Percentiles rank a stretch among this genome's conserved stretches.
These are phyloP conservation scores for Sinocyclocheilus rhinocerous DNA, from an alignment of 2,113 vertebrate genomes.

Conservation along the genomic window DNA sequence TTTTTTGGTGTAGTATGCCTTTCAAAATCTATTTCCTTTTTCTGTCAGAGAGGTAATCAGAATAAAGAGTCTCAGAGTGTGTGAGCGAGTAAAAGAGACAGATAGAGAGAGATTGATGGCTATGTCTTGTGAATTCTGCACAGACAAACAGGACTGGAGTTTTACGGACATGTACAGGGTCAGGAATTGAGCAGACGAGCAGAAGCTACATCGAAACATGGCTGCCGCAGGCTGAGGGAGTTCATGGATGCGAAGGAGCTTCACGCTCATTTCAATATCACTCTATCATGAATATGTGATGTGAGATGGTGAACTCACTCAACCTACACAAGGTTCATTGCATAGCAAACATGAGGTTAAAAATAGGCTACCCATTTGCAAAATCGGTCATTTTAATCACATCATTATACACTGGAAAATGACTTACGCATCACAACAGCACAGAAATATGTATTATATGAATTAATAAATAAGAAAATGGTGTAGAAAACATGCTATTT, in stretches of 20 bases:
- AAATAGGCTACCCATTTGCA: not conserved
- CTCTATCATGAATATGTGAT: not conserved
- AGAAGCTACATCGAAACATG: conserved; percentile 5
- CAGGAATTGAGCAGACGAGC: conserved; percentile 18
- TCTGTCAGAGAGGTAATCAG: not conserved
- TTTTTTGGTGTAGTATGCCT: not conserved
- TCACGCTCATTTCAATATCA: not conserved
- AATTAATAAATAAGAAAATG: not conserved
- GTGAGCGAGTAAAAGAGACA: conserved; percentile 8
- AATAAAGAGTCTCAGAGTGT: conserved; percentile 4
- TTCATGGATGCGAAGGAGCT: not conserved
- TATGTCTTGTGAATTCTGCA: conserved; percentile 29
- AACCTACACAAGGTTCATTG: not conserved
- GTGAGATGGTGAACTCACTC: not conserved
- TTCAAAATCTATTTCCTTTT: not conserved
- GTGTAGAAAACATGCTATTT: too few relatives aligned
- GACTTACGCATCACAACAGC: not conserved
- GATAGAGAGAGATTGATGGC: conserved; percentile 37
- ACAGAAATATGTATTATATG: not conserved
- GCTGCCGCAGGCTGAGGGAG: conserved; percentile 1
- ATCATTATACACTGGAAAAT: not conserved
- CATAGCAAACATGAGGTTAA: not conserved
- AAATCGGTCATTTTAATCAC: not conserved
- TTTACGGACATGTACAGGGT: conserved; percentile 35
- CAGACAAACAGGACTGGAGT: conserved; percentile 35